Evolutionary conservation across 92 coral and sea anemone genomes (phyloP).

Genomic region (Phymanthus crucifer): DNA sequence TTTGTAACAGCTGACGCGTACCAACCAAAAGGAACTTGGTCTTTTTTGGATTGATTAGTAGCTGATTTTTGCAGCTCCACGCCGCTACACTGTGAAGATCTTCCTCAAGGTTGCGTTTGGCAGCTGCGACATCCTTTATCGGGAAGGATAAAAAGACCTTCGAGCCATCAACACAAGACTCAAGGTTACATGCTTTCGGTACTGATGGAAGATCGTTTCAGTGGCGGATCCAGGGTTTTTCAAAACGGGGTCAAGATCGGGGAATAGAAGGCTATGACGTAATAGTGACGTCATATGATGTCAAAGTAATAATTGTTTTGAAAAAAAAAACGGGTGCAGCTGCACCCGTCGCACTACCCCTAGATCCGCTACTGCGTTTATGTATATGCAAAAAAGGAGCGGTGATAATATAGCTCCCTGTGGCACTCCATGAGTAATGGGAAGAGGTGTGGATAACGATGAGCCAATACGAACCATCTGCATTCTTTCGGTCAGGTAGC

Average conservation of each 20-base stretch:
- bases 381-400: conserved; percentile 37
- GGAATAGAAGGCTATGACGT: no score
- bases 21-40: background rate
- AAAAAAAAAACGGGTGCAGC: no score
- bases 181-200: conserved; percentile 30
- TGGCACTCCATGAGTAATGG: conserved; percentile 57
- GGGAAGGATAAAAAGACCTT: conserved; percentile 48
- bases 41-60: background rate
- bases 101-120: background rate
- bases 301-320: no score
- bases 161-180: conserved; percentile 54
- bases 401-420: conserved; percentile 51
- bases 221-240: no score
- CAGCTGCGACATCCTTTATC: conserved; percentile 17
- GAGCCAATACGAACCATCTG: conserved; percentile 53
- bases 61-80: background rate
- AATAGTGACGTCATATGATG: no score
- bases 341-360: no score
- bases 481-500: conserved; percentile 38
- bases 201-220: conserved; percentile 36
- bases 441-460: conserved; percentile 33
- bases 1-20: background rate
- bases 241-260: no score
- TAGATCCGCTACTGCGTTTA: no score
- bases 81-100: background rate